Evolutionary conservation across 2,113 vertebrate species (phyloP).

Genomic region (Chunga burmeisteri): DNA sequence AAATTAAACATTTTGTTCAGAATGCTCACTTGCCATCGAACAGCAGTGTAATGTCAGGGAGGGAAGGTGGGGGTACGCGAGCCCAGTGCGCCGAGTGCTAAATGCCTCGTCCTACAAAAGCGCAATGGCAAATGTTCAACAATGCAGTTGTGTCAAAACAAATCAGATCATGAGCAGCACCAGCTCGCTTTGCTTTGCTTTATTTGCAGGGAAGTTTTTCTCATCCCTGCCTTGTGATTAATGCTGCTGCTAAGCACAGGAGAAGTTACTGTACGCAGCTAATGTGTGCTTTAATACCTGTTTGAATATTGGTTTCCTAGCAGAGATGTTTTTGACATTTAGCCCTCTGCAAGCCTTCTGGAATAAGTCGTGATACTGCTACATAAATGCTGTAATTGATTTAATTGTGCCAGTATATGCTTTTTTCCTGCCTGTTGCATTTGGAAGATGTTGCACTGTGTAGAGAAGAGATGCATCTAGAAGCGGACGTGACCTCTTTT

Average conservation of each 20-base stretch:
- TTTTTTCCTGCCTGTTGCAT: not conserved
- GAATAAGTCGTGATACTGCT: not conserved
- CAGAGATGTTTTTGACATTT: not conserved
- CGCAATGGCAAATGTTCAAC: not conserved
- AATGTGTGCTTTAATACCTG: not conserved
- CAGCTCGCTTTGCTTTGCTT: not conserved
- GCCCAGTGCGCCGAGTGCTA: not conserved
- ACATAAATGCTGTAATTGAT: not conserved
- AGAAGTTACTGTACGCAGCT: not conserved
- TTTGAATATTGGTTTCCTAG: not conserved
- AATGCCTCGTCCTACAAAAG: not conserved
- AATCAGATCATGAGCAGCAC: not conserved
- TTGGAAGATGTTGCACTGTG: not conserved
- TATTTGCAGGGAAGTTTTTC: not conserved
- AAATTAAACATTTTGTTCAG: conserved; percentile 37
- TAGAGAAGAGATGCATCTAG: not conserved
- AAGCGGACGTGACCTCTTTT: not conserved
- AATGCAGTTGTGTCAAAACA: not conserved
- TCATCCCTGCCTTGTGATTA: not conserved
- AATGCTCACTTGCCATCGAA: not conserved
- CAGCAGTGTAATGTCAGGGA: not conserved
- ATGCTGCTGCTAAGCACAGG: not conserved
- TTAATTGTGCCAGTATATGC: not conserved
- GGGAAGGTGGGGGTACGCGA: not conserved
- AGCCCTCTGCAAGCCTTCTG: not conserved